A percentile compares a stretch with the other conserved stretches of the same genome.
phyloP scores from a whole-genome alignment of 2,888 invertebrate genomes.

The Dryomyza anilis region DNA sequence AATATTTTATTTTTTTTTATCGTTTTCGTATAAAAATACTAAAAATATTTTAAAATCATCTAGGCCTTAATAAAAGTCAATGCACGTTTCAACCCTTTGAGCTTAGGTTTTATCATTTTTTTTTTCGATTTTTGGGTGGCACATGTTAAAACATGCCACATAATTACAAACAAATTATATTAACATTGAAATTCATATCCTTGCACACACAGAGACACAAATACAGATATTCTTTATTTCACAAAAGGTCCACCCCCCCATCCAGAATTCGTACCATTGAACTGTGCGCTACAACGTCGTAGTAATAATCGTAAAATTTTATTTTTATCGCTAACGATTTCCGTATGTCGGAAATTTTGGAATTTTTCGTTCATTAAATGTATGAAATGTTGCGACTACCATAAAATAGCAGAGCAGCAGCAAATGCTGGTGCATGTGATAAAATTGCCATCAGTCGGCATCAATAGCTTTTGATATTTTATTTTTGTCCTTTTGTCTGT shows the following conservation, averaged over 20 bases:
- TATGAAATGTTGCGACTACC: conserved; percentile 22
- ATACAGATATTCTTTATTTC: not conserved
- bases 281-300: not conserved
- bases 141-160: not conserved
- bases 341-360: conserved; percentile 37
- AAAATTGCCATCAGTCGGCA: not conserved
- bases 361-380: conserved; percentile 24
- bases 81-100: too few species aligned
- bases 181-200: not conserved
- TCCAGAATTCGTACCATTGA: not conserved
- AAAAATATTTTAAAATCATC: too few species aligned
- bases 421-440: not conserved
- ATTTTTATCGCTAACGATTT: conserved; percentile 54
- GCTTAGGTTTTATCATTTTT: too few species aligned
- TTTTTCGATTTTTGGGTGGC: too few species aligned
- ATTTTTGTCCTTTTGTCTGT: not conserved
- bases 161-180: not conserved
- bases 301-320: conserved; percentile 51
- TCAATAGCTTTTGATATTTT: not conserved
- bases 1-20: too few species aligned
- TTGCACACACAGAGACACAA: too few species aligned
- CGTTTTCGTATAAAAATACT: too few species aligned
- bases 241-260: not conserved
- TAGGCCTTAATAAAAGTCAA: too few species aligned
- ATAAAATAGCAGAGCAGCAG: too few species aligned